Evolutionary conservation across 37 sponge, comb jelly and placozoan species (phyloP).

Genomic region (Oopsacas minuta): DNA sequence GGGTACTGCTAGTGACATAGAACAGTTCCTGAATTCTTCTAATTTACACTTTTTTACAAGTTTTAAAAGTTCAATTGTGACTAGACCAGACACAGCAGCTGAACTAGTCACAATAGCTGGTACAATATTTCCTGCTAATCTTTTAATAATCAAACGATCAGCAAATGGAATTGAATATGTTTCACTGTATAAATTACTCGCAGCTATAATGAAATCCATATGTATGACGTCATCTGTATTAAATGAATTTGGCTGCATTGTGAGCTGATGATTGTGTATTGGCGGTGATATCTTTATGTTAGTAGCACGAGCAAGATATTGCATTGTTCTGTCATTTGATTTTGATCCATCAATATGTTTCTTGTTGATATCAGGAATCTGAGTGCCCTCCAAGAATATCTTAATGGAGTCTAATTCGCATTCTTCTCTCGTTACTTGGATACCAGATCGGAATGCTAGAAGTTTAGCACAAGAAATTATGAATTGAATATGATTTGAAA

Average conservation of each 20-base stretch:
- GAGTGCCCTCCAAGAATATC: neutral
- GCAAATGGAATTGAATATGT: conserved; percentile 76
- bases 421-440: neutral
- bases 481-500: conserved; percentile 17
- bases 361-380: neutral
- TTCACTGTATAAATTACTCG: conserved; percentile 67
- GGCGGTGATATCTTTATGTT: neutral
- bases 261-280: conserved; percentile 18
- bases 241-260: conserved; percentile 48
- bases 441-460: conserved; percentile 8
- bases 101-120: conserved; percentile 98
- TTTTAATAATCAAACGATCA: conserved; percentile 77
- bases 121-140: conserved; percentile 92
- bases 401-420: neutral
- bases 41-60: conserved; percentile 44
- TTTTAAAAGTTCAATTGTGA: conserved; percentile 81
- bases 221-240: conserved; percentile 90
- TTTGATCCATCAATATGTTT: neutral
- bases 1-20: conserved; percentile 84
- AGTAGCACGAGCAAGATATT: neutral
- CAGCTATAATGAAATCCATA: conserved; percentile 96
- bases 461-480: neutral
- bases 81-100: conserved; percentile 88
- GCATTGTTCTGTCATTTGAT: neutral
- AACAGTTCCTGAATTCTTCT: conserved; percentile 60